Conservation (phyloP, 2,113 vertebrate genomes). For the Psittacus erithacus region DNA sequence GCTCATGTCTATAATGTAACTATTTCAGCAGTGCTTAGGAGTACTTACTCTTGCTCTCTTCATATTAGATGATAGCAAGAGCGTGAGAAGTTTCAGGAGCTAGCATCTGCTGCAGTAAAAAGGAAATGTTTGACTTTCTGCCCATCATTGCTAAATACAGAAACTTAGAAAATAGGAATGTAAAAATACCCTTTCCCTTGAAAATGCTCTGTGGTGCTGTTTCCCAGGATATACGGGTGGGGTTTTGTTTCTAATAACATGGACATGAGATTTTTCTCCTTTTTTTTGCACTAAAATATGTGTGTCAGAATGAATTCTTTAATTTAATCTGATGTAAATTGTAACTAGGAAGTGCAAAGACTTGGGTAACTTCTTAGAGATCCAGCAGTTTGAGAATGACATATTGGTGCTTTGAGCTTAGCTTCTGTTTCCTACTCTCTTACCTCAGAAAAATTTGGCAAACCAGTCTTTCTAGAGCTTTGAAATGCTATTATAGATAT, state of each 20-base stretch:
- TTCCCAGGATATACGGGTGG: slow-evolving; percentile 27
- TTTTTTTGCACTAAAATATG: not conserved
- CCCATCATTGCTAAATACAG: slow-evolving; percentile 58
- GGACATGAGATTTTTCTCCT: not conserved
- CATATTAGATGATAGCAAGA: slow-evolving; percentile 23
- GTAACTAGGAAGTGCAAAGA: not conserved
- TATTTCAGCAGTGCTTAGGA: not conserved
- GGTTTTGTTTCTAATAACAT: not conserved
- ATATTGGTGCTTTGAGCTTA: not conserved
- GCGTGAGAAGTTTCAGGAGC: slow-evolving; percentile 61
- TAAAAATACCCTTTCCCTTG: slow-evolving; percentile 60
- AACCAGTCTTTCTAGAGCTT: not conserved
- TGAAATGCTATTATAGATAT: not conserved
- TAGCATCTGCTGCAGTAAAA: slow-evolving; percentile 4
- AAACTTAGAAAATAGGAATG: not conserved
- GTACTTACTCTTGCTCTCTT: not conserved
- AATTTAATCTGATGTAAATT: not conserved
- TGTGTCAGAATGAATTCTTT: not conserved
- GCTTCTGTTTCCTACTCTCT: not conserved
- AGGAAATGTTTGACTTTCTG: slow-evolving; percentile 66
- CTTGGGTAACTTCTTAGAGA: not conserved
- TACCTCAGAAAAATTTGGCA: not conserved
- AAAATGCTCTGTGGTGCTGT: slow-evolving; percentile 17
- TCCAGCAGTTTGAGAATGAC: not conserved
- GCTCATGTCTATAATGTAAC: not conserved